phyloP scores from a whole-genome alignment of 2,113 vertebrate species.

The Beaufortia kweichowensis region DNA sequence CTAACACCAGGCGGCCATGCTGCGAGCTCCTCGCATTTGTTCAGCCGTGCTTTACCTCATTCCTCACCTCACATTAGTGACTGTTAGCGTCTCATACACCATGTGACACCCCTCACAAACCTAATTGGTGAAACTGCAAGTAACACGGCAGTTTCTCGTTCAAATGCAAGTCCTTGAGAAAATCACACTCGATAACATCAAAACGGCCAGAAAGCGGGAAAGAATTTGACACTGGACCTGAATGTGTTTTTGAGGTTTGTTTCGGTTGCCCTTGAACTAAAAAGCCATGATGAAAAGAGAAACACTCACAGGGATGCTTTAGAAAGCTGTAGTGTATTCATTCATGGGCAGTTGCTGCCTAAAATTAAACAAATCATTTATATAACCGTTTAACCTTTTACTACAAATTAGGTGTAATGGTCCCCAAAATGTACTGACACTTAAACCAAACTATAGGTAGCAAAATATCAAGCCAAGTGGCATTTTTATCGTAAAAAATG shows the following conservation, averaged over 20 bases:
- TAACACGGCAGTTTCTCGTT: conserved; percentile 1
- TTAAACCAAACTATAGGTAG: no score
- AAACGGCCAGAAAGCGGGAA: not conserved
- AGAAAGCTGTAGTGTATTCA: no score
- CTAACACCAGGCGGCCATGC: not conserved
- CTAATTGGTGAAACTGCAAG: conserved; percentile 38
- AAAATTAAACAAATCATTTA: no score
- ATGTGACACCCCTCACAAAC: not conserved
- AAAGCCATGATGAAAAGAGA: not conserved
- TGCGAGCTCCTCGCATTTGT: conserved; percentile 2
- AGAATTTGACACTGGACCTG: not conserved
- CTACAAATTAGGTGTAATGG: no score
- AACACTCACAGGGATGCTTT: not conserved
- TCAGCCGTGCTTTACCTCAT: conserved; percentile 39
- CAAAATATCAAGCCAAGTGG: no score
- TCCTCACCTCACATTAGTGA: conserved; percentile 1
- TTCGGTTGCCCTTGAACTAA: conserved; percentile 11
- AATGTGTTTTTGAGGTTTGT: conserved; percentile 13
- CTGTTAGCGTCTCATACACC: conserved; percentile 28
- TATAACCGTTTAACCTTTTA: no score
- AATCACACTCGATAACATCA: conserved; percentile 33
- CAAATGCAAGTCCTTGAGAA: conserved; percentile 11
- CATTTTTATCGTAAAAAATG: no score
- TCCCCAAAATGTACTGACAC: no score
- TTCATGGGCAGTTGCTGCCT: no score